Evolutionary conservation across 2,797 vertebrate species (phyloP).

Genomic region (Propithecus perrieri): DNA sequence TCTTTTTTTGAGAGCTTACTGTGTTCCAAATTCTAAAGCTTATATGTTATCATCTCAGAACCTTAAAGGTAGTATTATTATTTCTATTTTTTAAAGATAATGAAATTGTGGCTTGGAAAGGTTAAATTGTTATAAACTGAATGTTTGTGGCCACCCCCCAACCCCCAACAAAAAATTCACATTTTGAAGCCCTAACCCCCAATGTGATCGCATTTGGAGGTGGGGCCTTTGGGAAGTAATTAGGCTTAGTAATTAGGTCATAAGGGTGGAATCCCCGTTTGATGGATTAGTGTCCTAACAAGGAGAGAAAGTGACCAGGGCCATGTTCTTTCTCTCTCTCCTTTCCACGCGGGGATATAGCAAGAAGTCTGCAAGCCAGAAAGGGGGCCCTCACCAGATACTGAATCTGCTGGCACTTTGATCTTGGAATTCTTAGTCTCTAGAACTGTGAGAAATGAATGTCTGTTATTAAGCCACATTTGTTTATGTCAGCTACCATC

Average conservation of each 20-base stretch:
- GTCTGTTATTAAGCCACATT: not conserved
- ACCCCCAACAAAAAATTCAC: not conserved
- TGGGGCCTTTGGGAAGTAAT: not conserved
- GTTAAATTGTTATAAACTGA: not conserved
- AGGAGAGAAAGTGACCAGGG: not conserved
- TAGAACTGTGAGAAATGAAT: not conserved
- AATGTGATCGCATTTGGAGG: not conserved
- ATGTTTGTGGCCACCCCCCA: not conserved
- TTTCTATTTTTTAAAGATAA: conserved; percentile 31
- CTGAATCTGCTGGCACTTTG: not conserved
- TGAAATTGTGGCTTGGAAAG: not conserved
- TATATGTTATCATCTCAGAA: not conserved
- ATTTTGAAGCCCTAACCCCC: not conserved
- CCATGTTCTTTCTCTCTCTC: not conserved
- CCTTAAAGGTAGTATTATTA: not conserved
- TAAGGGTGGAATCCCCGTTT: not conserved
- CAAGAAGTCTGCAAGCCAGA: not conserved
- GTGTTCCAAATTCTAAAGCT: not conserved
- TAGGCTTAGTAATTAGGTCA: not conserved
- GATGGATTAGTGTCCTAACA: not conserved
- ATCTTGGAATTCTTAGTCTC: not conserved
- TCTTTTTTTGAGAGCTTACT: not conserved
- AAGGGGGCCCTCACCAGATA: not conserved
- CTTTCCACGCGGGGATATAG: not conserved
- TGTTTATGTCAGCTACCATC: not conserved